Conservation (phyloP, 1,140 invertebrate species). For the Bombus confusus region DNA sequence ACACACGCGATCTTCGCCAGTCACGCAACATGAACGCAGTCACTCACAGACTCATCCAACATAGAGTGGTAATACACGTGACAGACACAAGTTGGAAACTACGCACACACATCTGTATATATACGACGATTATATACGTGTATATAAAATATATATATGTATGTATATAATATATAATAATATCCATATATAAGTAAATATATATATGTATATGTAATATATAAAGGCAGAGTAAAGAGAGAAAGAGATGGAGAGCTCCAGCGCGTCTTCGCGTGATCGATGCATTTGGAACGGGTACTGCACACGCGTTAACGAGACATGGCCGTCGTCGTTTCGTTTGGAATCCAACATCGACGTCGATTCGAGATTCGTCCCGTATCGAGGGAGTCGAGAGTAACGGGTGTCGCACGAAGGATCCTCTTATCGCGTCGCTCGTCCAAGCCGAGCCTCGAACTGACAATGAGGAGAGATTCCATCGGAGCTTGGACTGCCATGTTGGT, state of each 20-base stretch:
- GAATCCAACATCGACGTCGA: conserved; percentile 22
- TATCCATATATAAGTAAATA: neutral
- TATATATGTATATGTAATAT: conserved; percentile 4
- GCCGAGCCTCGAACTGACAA: conserved; percentile 52
- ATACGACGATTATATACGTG: conserved; percentile 13
- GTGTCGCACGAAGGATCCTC: conserved; percentile 54
- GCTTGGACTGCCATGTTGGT: conserved; percentile 41
- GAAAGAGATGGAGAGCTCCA: conserved; percentile 46
- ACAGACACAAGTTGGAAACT: conserved; percentile 84
- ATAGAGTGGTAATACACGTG: conserved; percentile 82
- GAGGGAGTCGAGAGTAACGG: conserved; percentile 30
- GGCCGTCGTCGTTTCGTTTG: conserved; percentile 28
- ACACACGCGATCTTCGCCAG: conserved; percentile 78
- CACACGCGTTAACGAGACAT: conserved; percentile 17
- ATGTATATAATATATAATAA: neutral
- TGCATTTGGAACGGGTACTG: neutral
- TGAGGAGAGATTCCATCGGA: conserved; percentile 64
- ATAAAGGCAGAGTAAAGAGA: conserved; percentile 31
- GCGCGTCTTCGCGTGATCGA: neutral
- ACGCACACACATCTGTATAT: conserved; percentile 67
- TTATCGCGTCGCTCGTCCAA: conserved; percentile 57
- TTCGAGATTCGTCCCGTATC: conserved; percentile 20
- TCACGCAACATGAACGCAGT: conserved; percentile 79
- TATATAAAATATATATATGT: neutral
- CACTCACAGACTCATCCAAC: conserved; percentile 79